A percentile compares a stretch with the other conserved stretches of the same genome.
phyloP scores from a whole-genome alignment of 1,140 invertebrate species.

The Zophobas atratus region DNA sequence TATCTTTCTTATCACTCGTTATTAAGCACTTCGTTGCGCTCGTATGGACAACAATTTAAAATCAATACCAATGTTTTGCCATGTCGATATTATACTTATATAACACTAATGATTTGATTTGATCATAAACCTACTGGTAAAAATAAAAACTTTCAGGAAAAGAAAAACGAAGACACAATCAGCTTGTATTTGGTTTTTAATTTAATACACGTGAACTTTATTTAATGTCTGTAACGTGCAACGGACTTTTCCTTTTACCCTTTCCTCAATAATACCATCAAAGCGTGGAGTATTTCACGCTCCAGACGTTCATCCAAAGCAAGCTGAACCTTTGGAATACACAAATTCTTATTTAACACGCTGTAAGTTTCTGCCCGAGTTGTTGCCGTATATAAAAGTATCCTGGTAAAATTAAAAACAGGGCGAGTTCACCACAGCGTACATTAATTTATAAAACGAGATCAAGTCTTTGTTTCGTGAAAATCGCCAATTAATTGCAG shows the following conservation, averaged over 20 bases:
- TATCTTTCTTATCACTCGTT: too few relatives aligned
- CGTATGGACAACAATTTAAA: too few relatives aligned
- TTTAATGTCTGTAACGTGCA: not conserved
- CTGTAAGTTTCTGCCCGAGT: slow-evolving; percentile 27
- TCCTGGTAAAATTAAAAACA: slow-evolving; percentile 32
- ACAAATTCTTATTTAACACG: slow-evolving; percentile 35
- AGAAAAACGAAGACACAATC: too few relatives aligned
- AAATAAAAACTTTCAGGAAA: too few relatives aligned
- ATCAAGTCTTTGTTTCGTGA: slow-evolving; percentile 61
- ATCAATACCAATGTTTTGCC: too few relatives aligned
- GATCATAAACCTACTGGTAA: too few relatives aligned
- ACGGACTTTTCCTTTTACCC: slow-evolving; percentile 3
- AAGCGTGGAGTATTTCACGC: slow-evolving; percentile 27
- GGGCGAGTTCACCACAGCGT: slow-evolving; percentile 32
- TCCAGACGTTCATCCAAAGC: slow-evolving; percentile 30
- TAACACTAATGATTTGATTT: too few relatives aligned
- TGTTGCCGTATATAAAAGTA: slow-evolving; percentile 17
- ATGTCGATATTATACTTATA: too few relatives aligned
- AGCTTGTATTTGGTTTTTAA: too few relatives aligned
- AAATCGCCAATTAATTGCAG: slow-evolving; percentile 62
- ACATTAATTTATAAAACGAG: slow-evolving; percentile 59
- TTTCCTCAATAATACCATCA: slow-evolving; percentile 18
- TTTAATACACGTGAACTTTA: not conserved
- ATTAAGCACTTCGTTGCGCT: too few relatives aligned
- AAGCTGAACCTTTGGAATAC: slow-evolving; percentile 13